Evolutionary conservation across 37 sponge, comb jelly and placozoan genomes (phyloP).

Genomic region (Trichoplax adhaerens): DNA sequence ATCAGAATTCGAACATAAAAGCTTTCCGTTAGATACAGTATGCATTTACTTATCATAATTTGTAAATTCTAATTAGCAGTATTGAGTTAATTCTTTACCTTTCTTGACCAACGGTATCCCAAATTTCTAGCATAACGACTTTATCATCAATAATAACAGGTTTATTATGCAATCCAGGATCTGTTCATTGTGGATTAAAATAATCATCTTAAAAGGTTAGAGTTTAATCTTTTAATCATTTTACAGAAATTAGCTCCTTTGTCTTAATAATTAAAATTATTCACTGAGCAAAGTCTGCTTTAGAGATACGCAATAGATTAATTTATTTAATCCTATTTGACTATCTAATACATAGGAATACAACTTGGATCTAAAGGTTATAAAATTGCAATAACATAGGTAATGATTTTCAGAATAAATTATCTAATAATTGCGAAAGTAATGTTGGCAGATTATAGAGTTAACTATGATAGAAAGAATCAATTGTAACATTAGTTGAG

Average conservation of each 20-base stretch:
- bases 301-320: not conserved
- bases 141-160: slow-evolving; percentile 22
- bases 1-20: not conserved
- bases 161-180: slow-evolving; percentile 41
- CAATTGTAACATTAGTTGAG: not conserved
- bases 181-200: slow-evolving; percentile 1
- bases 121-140: slow-evolving; percentile 43
- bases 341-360: not conserved
- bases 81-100: slow-evolving; percentile 10
- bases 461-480: no score
- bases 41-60: no score
- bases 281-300: not conserved
- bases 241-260: no score
- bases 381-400: no score
- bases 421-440: no score
- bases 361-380: no score
- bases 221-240: no score
- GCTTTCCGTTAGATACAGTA: no score
- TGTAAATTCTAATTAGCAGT: not conserved
- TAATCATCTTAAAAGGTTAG: no score
- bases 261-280: no score
- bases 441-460: no score
- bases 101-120: slow-evolving; percentile 86
- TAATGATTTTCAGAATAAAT: no score
- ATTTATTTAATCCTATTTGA: not conserved